Conservation (phyloP, 2,888 invertebrate species). For the Branchipolynoe longqiensis region DNA sequence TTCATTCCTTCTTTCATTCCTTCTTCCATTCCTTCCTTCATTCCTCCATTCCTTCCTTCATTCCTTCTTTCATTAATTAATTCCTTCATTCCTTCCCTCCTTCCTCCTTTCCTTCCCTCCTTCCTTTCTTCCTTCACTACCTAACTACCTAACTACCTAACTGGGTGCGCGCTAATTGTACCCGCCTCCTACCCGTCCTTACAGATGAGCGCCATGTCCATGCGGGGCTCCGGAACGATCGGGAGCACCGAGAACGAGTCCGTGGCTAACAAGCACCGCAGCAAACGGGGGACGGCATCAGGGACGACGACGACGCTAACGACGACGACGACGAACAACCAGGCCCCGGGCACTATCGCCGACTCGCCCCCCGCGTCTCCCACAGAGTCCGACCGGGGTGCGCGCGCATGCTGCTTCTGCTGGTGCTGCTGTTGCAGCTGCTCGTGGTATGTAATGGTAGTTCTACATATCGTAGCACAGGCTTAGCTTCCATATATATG, state of each 20-base stretch:
- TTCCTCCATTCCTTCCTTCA: too few species aligned
- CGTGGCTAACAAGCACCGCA: constrained; percentile 46
- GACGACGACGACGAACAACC: neutral
- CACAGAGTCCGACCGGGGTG: constrained; percentile 67
- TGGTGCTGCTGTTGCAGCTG: constrained; percentile 89
- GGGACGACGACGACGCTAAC: neutral
- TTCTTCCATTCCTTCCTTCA: too few species aligned
- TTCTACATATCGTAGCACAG: neutral
- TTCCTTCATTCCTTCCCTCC: too few species aligned
- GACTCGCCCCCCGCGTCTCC: constrained; percentile 67
- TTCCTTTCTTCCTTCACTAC: too few species aligned
- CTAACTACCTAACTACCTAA: too few species aligned
- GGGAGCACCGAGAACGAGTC: constrained; percentile 75
- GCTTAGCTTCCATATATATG: too few species aligned
- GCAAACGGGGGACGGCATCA: neutral
- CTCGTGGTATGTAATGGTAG: constrained; percentile 84
- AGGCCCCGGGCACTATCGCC: neutral
- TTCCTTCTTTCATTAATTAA: too few species aligned
- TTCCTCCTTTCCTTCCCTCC: too few species aligned
- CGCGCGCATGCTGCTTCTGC: constrained; percentile 86
- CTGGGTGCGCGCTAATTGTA: neutral
- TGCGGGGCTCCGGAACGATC: constrained; percentile 72
- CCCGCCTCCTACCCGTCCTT: neutral
- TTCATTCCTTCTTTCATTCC: too few species aligned
- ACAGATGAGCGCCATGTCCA: constrained; percentile 78